These are phyloP conservation scores for Cantharis rustica DNA, from an alignment of 2,888 invertebrate genomes.

Conservation along the genomic window DNA sequence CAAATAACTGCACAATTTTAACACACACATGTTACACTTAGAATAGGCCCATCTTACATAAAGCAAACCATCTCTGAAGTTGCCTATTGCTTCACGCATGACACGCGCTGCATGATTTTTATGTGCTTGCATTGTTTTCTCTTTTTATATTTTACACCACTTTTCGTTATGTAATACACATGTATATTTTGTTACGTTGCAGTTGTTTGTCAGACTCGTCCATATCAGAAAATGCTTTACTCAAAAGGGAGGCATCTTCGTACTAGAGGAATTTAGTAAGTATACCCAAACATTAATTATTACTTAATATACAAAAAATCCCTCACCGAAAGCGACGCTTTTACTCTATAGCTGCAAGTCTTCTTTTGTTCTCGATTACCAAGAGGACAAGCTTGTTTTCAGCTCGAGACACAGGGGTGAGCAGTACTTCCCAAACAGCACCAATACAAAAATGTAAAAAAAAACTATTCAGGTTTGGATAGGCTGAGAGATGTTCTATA, in stretches of 20 bases:
- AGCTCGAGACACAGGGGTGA: no score
- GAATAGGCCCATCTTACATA: slow-evolving; percentile 53
- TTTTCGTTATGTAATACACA: slow-evolving; percentile 1
- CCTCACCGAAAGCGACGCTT: no score
- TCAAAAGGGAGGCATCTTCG: slow-evolving; percentile 98
- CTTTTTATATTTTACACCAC: background rate
- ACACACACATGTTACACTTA: slow-evolving; percentile 44
- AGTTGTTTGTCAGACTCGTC: slow-evolving; percentile 99
- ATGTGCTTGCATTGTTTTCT: slow-evolving; percentile 23
- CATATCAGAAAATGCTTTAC: slow-evolving; percentile 99
- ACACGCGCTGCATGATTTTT: slow-evolving; percentile 38
- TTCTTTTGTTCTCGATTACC: no score
- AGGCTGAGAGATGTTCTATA: no score
- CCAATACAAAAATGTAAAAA: no score
- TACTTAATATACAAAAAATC: background rate
- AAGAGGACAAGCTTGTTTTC: no score
- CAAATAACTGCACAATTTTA: slow-evolving; percentile 31
- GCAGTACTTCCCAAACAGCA: no score
- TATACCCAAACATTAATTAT: slow-evolving; percentile 46
- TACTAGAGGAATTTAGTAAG: slow-evolving; percentile 99
- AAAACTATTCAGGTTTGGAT: no score
- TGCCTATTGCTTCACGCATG: slow-evolving; percentile 57
- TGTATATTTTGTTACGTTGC: slow-evolving; percentile 59
- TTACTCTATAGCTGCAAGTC: no score
- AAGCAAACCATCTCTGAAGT: slow-evolving; percentile 64